These are phyloP conservation scores for Tolmerus cingulatus DNA, from an alignment of 2,888 invertebrate genomes.

Conservation along the genomic window DNA sequence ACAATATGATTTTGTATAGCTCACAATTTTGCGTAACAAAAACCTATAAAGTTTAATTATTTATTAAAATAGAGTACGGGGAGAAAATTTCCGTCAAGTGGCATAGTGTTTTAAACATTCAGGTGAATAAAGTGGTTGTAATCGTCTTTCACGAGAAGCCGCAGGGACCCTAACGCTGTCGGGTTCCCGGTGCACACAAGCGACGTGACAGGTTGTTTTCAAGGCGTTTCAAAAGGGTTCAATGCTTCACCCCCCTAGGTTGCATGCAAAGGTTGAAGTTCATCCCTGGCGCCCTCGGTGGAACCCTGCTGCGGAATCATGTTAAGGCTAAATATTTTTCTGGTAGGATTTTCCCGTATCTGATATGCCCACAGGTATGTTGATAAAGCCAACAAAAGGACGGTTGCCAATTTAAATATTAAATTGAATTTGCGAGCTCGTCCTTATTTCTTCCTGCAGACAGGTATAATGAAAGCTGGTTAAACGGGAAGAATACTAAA, in stretches of 20 bases:
- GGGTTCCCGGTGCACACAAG: background rate
- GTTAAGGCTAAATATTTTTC: background rate
- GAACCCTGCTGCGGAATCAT: background rate
- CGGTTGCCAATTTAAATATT: background rate
- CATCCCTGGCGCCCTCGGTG: background rate
- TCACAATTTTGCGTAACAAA: too few relatives aligned
- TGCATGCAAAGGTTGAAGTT: background rate
- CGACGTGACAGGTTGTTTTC: background rate
- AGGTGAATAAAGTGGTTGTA: background rate
- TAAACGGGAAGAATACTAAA: background rate
- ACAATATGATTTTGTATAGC: too few relatives aligned
- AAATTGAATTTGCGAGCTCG: background rate
- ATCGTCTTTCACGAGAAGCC: background rate
- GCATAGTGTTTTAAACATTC: background rate
- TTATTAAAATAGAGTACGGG: too few relatives aligned
- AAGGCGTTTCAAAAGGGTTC: background rate
- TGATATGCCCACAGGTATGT: background rate
- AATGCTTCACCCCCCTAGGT: background rate
- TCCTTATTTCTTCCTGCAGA: background rate
- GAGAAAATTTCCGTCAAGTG: background rate
- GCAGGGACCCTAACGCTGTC: background rate
- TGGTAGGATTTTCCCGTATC: background rate
- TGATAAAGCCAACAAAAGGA: background rate
- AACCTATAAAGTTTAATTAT: too few relatives aligned
- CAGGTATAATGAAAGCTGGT: background rate